A percentile compares a stretch with the other conserved stretches of the same genome.
phyloP scores from a whole-genome alignment of 2,113 vertebrate species.

The Pangasianodon hypophthalmus region DNA sequence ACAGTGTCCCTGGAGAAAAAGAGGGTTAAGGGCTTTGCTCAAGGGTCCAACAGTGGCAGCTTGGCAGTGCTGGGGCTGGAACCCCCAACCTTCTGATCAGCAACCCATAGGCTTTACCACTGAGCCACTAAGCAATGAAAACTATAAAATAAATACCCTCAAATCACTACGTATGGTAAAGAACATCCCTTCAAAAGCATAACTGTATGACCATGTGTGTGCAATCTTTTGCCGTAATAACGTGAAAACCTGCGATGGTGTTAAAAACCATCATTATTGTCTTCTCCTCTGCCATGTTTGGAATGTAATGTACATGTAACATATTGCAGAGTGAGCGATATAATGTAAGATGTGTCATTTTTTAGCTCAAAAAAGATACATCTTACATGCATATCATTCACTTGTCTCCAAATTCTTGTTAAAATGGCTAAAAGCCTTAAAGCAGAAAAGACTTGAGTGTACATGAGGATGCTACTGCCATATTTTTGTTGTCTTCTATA shows the following conservation, averaged over 20 bases:
- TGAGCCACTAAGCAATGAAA: background rate
- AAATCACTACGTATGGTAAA: background rate
- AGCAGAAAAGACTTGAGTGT: background rate
- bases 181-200: background rate
- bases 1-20: background rate
- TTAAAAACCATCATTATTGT: background rate
- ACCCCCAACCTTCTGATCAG: background rate
- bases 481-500: background rate
- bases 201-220: background rate
- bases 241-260: background rate
- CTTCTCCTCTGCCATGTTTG: background rate
- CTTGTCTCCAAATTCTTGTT: background rate
- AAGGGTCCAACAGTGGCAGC: background rate
- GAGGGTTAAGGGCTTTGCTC: background rate
- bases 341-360: background rate
- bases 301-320: background rate
- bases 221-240: background rate
- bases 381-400: background rate
- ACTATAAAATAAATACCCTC: background rate
- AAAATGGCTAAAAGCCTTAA: background rate
- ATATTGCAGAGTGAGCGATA: background rate
- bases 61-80: background rate
- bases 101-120: background rate
- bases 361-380: background rate
- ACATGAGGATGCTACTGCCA: background rate